These are phyloP conservation scores for Malacosoma neustria DNA, from an alignment of 2,888 invertebrate genomes.

Conservation along the genomic window DNA sequence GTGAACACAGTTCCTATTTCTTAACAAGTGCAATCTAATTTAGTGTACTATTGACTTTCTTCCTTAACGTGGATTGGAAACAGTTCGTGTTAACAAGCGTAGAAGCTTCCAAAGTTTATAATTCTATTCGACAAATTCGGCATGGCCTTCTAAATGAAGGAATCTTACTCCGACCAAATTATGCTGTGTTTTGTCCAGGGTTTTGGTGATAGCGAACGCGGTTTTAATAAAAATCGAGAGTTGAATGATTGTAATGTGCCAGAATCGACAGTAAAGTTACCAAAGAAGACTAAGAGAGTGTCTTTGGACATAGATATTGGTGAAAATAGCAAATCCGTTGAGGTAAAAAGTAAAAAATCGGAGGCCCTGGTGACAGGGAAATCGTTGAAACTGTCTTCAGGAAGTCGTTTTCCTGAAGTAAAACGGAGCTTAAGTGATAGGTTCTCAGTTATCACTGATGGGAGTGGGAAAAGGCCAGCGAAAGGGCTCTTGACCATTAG, in stretches of 20 bases:
- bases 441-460: constrained; percentile 55
- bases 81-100: background rate
- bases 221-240: constrained; percentile 42
- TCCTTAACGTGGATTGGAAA: background rate
- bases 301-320: constrained; percentile 26
- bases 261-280: constrained; percentile 38
- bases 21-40: constrained; percentile 15
- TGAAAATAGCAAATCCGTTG: constrained; percentile 11
- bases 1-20: constrained; percentile 8
- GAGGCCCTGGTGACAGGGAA: constrained; percentile 38
- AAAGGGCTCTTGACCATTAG: constrained; percentile 57
- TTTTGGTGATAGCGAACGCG: constrained; percentile 65
- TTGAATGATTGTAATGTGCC: constrained; percentile 34
- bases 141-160: constrained; percentile 69
- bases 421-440: constrained; percentile 67
- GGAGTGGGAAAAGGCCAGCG: constrained; percentile 38
- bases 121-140: constrained; percentile 10
- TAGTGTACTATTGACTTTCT: constrained; percentile 10
- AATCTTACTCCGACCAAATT: constrained; percentile 68
- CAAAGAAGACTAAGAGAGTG: constrained; percentile 32
- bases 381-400: constrained; percentile 44
- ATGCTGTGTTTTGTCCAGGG: constrained; percentile 83
- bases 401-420: constrained; percentile 47
- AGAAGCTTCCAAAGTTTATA: constrained; percentile 5
- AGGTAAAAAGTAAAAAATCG: constrained; percentile 27